Percentiles rank a stretch among this genome's conserved stretches.
These are phyloP conservation scores for Musca domestica DNA, from an alignment of 1,140 invertebrate genomes.

Conservation along the genomic window DNA sequence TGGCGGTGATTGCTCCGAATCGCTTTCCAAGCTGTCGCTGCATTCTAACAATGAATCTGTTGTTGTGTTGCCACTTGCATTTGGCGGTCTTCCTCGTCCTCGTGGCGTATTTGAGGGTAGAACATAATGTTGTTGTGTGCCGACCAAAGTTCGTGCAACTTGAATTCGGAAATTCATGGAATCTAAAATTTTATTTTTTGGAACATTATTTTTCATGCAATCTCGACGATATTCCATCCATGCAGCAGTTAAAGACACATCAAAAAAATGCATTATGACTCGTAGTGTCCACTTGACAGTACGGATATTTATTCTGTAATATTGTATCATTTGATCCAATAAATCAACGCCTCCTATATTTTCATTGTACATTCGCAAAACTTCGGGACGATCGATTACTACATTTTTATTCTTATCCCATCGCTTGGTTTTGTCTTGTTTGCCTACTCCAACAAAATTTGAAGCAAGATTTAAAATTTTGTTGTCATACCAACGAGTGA, in stretches of 20 bases:
- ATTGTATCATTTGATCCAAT: not conserved
- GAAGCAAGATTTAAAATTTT: constrained; percentile 1
- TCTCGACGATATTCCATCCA: no score
- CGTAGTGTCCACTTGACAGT: not conserved
- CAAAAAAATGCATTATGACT: not conserved
- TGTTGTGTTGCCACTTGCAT: no score
- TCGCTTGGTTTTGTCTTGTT: constrained; percentile 5
- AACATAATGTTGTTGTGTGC: not conserved
- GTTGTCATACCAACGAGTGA: constrained; percentile 12
- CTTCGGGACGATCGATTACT: not conserved
- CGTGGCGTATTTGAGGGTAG: no score
- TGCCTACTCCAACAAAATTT: constrained; percentile 5
- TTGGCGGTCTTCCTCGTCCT: no score
- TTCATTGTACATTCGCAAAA: not conserved
- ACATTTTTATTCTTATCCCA: constrained; percentile 14
- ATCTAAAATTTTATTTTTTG: no score
- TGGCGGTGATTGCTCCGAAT: no score
- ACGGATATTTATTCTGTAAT: constrained; percentile 5
- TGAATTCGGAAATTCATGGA: no score
- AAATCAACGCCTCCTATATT: constrained; percentile 2
- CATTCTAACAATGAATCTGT: no score
- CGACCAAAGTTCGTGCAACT: not conserved
- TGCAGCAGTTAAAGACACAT: not conserved
- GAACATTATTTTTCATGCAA: no score
- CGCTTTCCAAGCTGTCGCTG: no score